A percentile compares a stretch with the other conserved stretches of the same genome.
Conservation (phyloP, 1,140 invertebrate species). For the Megathymus violae region DNA sequence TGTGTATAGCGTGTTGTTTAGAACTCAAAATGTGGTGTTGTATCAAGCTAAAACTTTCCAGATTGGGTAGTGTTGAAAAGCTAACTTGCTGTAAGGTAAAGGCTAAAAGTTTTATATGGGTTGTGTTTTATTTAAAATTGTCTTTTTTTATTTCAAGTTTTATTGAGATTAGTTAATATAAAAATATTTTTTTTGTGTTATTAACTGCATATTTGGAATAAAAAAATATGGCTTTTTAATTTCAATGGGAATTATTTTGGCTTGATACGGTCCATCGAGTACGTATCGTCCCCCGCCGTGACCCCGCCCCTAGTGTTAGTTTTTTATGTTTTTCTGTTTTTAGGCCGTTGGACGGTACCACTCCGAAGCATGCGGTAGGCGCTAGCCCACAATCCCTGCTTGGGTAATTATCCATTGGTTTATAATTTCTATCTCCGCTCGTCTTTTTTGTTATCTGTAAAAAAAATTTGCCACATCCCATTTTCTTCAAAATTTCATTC, state of each 20-base stretch:
- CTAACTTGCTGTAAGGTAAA: too few species aligned
- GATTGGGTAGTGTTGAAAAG: neutral
- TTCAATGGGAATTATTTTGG: slow-evolving; percentile 7
- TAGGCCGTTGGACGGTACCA: slow-evolving; percentile 80
- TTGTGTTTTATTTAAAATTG: too few species aligned
- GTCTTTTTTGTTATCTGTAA: neutral
- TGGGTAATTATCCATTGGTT: slow-evolving; percentile 80
- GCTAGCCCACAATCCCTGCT: slow-evolving; percentile 81
- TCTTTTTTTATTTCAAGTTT: too few species aligned
- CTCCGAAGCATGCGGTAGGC: slow-evolving; percentile 81
- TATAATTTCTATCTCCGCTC: slow-evolving; percentile 36
- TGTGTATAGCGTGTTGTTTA: slow-evolving; percentile 4
- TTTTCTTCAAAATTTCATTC: slow-evolving; percentile 25
- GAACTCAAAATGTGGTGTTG: slow-evolving; percentile 36
- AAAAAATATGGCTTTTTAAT: too few species aligned
- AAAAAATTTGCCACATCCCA: slow-evolving; percentile 29
- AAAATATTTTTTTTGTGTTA: neutral
- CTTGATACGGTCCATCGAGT: slow-evolving; percentile 43
- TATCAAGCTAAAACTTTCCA: slow-evolving; percentile 37
- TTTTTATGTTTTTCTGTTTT: slow-evolving; percentile 79
- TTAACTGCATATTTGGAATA: too few species aligned
- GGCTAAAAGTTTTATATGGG: too few species aligned
- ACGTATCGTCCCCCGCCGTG: slow-evolving; percentile 25
- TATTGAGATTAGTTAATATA: neutral
- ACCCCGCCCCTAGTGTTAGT: slow-evolving; percentile 66